phyloP scores from a whole-genome alignment of 2,888 invertebrate species.

The Eretmocerus hayati region DNA sequence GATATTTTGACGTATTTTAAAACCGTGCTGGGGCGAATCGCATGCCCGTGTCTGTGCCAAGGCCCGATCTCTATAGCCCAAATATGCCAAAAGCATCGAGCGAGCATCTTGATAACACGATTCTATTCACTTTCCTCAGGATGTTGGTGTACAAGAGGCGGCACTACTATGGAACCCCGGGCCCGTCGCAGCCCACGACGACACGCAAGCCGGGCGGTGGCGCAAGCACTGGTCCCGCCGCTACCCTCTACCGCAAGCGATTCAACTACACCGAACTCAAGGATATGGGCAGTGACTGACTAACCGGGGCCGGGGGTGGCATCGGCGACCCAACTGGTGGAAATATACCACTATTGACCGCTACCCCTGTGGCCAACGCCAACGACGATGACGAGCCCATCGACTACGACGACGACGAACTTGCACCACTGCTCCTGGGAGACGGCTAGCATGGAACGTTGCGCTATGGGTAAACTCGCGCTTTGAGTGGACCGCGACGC shows the following conservation, averaged over 20 bases:
- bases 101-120: no score
- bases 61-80: no score
- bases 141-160: conserved; percentile 43
- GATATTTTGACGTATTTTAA: no score
- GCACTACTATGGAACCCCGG: conserved; percentile 35
- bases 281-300: conserved; percentile 45
- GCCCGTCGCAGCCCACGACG: conserved; percentile 36
- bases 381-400: neutral
- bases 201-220: conserved; percentile 22
- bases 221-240: conserved; percentile 16
- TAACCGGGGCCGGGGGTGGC: conserved; percentile 5
- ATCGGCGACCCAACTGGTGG: no score
- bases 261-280: conserved; percentile 43
- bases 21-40: no score
- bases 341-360: conserved; percentile 1
- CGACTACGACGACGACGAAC: neutral
- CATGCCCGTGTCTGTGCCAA: no score
- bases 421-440: neutral
- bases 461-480: no score
- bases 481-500: no score
- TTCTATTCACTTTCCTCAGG: no score
- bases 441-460: neutral
- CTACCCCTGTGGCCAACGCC: neutral
- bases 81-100: no score
- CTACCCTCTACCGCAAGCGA: conserved; percentile 37